Base-by-base conservation (phyloP, 2,113 vertebrate genomes). In the Dicrurus megarhynchus region DNA sequence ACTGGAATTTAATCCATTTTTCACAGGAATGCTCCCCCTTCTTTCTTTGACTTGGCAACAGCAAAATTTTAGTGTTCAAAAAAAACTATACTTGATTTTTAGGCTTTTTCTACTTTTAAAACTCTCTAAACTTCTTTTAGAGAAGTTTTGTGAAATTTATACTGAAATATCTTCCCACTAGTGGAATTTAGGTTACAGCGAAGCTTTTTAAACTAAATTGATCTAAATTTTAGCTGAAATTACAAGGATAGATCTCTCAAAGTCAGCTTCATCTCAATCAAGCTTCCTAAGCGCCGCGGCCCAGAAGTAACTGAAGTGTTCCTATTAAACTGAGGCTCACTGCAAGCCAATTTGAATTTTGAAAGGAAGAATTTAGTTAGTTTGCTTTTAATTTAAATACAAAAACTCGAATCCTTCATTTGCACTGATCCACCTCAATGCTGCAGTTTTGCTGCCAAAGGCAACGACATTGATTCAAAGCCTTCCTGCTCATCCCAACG, bases 221-320 rank as follows among this genome's bases (percentile, higher is more conserved):
- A 86, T 92, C 80, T 71, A 77, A 68, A 87, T 87, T 95, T 89
- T 37, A 71, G 44, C 65, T 82, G 84, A 95, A 95, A 92, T 91
- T 44, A 78, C 86, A 82, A 33, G n/a, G 77, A 57, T 5, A 56
- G 60, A 64, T 64, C 30, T 87, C 77, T 70, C 5, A 53, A 94
- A 92, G n/a, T 55, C 81, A 89, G 49, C 57, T 82, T 70, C 50
- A 63, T 63, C 89, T 92, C 91, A 78, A 63, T 81, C 68, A 77
- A 80, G 35, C 64, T 52, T 95, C 82, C 74, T 47, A 77, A 91
- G 61, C 57, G 67, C 19, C 44, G 16, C 0, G 0, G 69, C 56
- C 74, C 69, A 82, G 89, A 84, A 20, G 6, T 41, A 80, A 80
- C 70, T 60, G 4, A 84, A 90, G 20, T 8, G 64, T 27, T 93